Evolutionary conservation across 2,113 vertebrate species (phyloP).

Genomic region (Pontoporia blainvillei): DNA sequence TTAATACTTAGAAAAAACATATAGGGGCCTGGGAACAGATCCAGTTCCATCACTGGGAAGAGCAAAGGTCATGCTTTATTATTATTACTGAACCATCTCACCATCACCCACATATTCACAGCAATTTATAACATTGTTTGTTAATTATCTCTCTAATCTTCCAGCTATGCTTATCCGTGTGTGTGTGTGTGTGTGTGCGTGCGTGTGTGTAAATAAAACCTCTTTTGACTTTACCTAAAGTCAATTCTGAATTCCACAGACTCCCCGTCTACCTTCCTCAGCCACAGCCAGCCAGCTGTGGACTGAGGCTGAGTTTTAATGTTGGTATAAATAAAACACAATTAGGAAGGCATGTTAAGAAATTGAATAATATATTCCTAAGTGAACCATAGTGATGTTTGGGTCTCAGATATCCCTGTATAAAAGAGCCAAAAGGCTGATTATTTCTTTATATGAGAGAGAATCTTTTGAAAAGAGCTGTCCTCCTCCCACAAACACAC

Average conservation of each 20-base stretch:
- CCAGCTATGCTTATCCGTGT: neutral
- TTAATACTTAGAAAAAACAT: neutral
- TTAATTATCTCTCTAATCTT: neutral
- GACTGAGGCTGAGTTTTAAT: neutral
- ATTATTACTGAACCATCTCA: neutral
- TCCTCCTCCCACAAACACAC: neutral
- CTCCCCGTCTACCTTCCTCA: neutral
- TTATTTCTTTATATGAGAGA: neutral
- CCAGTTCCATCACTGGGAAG: neutral
- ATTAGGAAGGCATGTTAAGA: neutral
- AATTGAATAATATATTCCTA: neutral
- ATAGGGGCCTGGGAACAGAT: neutral
- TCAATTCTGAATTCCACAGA: neutral
- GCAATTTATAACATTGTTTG: neutral
- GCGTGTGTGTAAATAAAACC: neutral
- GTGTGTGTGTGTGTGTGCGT: neutral
- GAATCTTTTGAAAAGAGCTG: neutral
- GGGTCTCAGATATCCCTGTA: neutral
- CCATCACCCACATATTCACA: neutral
- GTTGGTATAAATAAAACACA: neutral
- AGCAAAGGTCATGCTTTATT: neutral
- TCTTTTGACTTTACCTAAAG: neutral
- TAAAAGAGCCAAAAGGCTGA: neutral
- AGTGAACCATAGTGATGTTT: neutral
- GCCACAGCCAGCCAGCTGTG: neutral